Percentiles rank a stretch among this genome's conserved stretches.
Conservation (phyloP, 2,888 invertebrate species). For the Asteroscopus sphinx region DNA sequence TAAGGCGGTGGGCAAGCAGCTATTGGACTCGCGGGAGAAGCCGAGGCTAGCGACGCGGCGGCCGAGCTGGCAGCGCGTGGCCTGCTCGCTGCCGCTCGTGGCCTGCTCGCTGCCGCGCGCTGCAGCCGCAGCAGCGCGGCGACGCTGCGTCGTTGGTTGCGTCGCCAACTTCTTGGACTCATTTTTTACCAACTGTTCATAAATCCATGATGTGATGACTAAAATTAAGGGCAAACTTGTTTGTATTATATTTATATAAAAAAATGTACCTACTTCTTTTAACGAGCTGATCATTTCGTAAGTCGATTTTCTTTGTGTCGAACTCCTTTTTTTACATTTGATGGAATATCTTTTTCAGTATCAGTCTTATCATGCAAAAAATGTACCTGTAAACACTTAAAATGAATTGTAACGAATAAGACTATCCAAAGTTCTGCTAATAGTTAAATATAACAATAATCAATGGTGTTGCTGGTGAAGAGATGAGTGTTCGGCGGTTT, state of each 20-base stretch:
- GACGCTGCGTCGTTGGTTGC: conserved; percentile 71
- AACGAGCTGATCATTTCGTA: too few relatives aligned
- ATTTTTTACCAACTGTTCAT: conserved; percentile 76
- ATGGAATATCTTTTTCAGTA: too few relatives aligned
- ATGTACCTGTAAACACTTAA: too few relatives aligned
- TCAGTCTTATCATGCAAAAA: too few relatives aligned
- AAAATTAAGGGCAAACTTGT: conserved; percentile 11
- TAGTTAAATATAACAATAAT: too few relatives aligned
- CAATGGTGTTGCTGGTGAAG: too few relatives aligned
- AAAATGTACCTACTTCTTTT: neutral
- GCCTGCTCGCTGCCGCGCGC: conserved; percentile 5
- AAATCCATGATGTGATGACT: conserved; percentile 5
- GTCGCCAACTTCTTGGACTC: conserved; percentile 78
- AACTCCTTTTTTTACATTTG: too few relatives aligned
- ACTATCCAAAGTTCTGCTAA: too few relatives aligned
- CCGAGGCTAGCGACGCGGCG: conserved; percentile 8
- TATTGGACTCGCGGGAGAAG: conserved; percentile 21
- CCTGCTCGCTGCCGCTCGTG: conserved; percentile 6
- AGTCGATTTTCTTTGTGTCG: too few relatives aligned
- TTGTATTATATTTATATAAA: conserved; percentile 8
- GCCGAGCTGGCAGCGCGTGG: conserved; percentile 11
- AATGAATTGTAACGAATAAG: too few relatives aligned
- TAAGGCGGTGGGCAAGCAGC: conserved; percentile 17
- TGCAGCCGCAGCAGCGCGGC: conserved; percentile 36
- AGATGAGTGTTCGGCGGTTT: too few relatives aligned